Conservation (phyloP, 2,113 vertebrate species). For the Actinemys pallida region DNA sequence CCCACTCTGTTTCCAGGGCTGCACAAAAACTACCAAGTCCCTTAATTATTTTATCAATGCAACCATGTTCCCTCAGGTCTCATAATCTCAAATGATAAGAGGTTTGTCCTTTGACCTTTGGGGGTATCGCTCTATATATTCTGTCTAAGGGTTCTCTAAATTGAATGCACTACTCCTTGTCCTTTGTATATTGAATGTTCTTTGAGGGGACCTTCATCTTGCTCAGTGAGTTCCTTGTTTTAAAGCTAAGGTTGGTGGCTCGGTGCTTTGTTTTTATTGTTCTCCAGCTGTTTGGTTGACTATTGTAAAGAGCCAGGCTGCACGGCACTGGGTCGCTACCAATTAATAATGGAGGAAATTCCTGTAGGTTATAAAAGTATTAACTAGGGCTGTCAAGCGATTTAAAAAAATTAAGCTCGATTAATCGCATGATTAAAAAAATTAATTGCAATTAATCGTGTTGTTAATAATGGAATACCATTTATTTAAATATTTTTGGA, state of each 20-base stretch:
- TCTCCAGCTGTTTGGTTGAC: background rate
- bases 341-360: background rate
- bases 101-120: rapidly evolving
- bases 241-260: too few relatives aligned
- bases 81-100: rapidly evolving
- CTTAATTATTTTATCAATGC: too few relatives aligned
- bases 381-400: too few relatives aligned
- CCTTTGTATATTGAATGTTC: background rate
- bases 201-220: background rate
- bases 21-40: background rate
- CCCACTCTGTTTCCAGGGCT: background rate
- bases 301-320: too few relatives aligned
- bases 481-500: too few relatives aligned
- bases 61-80: too few relatives aligned
- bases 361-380: background rate
- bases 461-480: too few relatives aligned
- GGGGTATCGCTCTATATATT: background rate
- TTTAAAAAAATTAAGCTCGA: too few relatives aligned
- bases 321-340: background rate
- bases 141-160: rapidly evolving
- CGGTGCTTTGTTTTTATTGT: too few relatives aligned
- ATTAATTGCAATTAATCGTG: too few relatives aligned
- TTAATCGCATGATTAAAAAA: too few relatives aligned
- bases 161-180: too few relatives aligned
- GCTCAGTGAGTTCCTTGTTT: background rate